Evolutionary conservation across 2,797 vertebrate species (phyloP).

Genomic region (Clarias laeviceps): DNA sequence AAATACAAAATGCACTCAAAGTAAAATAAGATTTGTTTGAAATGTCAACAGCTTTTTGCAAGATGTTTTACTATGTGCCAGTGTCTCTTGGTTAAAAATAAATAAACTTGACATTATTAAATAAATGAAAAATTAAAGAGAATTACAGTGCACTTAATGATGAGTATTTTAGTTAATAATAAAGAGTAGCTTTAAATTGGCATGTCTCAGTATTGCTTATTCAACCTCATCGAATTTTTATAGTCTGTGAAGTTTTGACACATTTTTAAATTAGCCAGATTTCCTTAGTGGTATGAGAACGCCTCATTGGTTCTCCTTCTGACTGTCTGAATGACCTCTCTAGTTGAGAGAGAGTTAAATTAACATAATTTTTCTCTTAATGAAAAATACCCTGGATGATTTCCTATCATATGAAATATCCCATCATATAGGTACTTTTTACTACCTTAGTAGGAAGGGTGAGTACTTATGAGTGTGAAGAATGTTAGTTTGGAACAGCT

Average conservation of each 20-base stretch:
- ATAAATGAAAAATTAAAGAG: background rate
- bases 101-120: conserved; percentile 8
- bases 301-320: background rate
- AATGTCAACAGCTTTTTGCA: background rate
- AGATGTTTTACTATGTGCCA: background rate
- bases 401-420: background rate
- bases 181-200: background rate
- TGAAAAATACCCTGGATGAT: no score
- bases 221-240: background rate
- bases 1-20: background rate
- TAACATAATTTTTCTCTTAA: no score
- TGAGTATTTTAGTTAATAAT: background rate
- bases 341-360: no score
- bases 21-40: background rate
- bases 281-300: background rate
- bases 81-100: background rate
- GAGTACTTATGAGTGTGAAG: background rate
- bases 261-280: background rate
- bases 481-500: background rate
- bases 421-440: background rate
- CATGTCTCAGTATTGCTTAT: background rate
- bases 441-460: no score
- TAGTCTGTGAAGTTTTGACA: background rate
- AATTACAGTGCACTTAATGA: background rate
- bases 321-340: background rate